Evolutionary conservation across 1,140 invertebrate genomes (phyloP), one percentile per base, ranked within the genome.

Genomic region (Drosophila ogumai): DNA sequence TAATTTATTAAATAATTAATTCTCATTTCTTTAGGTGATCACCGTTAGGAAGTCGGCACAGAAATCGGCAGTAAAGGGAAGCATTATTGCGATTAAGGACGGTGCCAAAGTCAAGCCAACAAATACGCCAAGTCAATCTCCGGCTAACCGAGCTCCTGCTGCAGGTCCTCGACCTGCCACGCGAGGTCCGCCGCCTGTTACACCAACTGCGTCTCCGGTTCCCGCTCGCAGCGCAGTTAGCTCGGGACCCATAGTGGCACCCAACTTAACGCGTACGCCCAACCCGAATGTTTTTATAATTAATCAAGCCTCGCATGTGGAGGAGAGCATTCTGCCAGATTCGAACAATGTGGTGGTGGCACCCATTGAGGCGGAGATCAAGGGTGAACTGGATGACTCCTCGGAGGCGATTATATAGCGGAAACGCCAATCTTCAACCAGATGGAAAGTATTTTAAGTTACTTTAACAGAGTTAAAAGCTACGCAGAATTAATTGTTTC

Each of bases 371-470:
- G 9, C 64, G 9, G 81, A 81, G 25, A 88, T 88, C 8, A 88
- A 88, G 41, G 85, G 65, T 8, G 84, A 88, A 40, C 10, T 90
- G 13, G 85, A 88, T 2, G 85, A 88, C 66, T 38, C 40, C 10
- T 0, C 47, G 2, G 85, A 88, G 56, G 49, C 34, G 25, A 36
- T 80, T 25, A 40, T 38, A 41, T 88, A 77, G 59, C n/a, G n/a
- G 19, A 10, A 25, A 3, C 31, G 19, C 13, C 58, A 32, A 28
- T 6, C 13, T 10, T 36, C 22, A 38, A 32, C 25, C 31, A 28
- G 52, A 54, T 44, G 17, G 25, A 72, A 88, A 82, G 84, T 86
- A 82, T 79, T 73, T 57, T 82, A 86, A 82, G 84, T 82, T 88
- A 86, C 75, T 79, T 88, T 86, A 69, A 49, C 56, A 41, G 22